Percentiles rank a stretch among this genome's conserved stretches.
phyloP scores from a whole-genome alignment of 2,888 invertebrate genomes.

The Dasypolia templi region DNA sequence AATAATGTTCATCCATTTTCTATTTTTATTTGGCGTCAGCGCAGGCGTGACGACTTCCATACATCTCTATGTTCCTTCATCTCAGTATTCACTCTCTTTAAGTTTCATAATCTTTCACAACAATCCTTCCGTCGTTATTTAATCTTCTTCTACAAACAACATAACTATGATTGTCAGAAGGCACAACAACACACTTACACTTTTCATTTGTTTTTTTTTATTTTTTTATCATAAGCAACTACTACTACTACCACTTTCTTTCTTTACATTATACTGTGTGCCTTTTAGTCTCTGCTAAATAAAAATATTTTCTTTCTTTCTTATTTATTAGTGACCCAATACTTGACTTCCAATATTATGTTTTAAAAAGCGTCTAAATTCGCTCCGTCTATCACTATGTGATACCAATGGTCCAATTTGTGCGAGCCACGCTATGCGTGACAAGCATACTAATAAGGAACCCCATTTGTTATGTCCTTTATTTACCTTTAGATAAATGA shows the following conservation, averaged over 20 bases:
- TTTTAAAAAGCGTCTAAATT: neutral
- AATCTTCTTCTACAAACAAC: neutral
- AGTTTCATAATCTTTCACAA: neutral
- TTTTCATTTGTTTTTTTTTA: no score
- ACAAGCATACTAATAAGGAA: slow-evolving; percentile 60
- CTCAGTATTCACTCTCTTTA: neutral
- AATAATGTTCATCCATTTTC: neutral
- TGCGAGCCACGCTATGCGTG: slow-evolving; percentile 66
- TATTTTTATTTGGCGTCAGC: neutral
- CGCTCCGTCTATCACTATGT: slow-evolving; percentile 36
- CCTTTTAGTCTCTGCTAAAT: no score
- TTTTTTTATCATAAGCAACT: no score
- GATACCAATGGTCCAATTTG: slow-evolving; percentile 66
- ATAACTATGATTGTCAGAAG: no score
- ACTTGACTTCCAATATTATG: neutral
- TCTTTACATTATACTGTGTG: no score
- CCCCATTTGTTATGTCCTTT: slow-evolving; percentile 52
- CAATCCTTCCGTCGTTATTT: neutral
- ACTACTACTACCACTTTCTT: no score
- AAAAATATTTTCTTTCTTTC: no score
- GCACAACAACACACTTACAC: no score
- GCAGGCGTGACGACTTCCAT: neutral
- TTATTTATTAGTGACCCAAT: neutral
- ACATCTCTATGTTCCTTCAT: neutral
- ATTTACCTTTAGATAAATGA: slow-evolving; percentile 43